Evolutionary conservation across 23 tunicate species (phyloP).

Genomic region (Halocynthia roretzi): DNA sequence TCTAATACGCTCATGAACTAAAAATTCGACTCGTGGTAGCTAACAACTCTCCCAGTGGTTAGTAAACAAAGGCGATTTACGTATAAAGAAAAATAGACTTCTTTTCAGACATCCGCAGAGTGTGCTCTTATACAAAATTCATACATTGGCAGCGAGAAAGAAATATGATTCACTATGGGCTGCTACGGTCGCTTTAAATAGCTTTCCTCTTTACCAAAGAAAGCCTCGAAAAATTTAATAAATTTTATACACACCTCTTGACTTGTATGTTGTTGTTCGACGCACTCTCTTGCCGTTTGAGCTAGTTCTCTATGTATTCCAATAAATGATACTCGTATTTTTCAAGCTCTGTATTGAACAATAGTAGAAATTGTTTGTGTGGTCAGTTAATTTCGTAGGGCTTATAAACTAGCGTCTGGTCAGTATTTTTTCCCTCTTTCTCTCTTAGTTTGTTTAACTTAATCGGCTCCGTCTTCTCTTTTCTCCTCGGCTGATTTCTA

Average conservation of each 20-base stretch:
- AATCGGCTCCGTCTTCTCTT: constrained; percentile 2
- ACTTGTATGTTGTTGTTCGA: neutral
- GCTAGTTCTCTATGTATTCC: neutral
- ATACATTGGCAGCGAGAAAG: too few species aligned
- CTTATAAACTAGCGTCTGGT: neutral
- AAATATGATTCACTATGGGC: too few species aligned
- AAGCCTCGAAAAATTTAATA: too few species aligned
- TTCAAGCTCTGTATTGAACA: constrained; percentile 1
- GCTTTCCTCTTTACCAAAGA: neutral
- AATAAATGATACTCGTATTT: neutral
- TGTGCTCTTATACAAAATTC: too few species aligned
- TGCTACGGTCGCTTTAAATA: too few species aligned
- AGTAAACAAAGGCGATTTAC: too few species aligned
- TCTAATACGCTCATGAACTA: too few species aligned
- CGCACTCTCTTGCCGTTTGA: constrained; percentile 1
- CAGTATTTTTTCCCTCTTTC: constrained; percentile 21
- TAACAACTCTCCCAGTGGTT: too few species aligned
- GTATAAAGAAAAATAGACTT: too few species aligned
- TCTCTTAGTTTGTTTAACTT: constrained; percentile 24
- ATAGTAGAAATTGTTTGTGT: constrained; percentile 9
- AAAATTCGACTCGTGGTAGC: too few species aligned
- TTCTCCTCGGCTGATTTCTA: neutral
- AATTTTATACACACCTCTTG: neutral
- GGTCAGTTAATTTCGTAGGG: constrained; percentile 2
- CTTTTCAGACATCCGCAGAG: too few species aligned